Percentiles rank a stretch among this genome's conserved stretches.
Evolutionary conservation across 2,113 vertebrate genomes (phyloP).

Genomic region (Limanda limanda): DNA sequence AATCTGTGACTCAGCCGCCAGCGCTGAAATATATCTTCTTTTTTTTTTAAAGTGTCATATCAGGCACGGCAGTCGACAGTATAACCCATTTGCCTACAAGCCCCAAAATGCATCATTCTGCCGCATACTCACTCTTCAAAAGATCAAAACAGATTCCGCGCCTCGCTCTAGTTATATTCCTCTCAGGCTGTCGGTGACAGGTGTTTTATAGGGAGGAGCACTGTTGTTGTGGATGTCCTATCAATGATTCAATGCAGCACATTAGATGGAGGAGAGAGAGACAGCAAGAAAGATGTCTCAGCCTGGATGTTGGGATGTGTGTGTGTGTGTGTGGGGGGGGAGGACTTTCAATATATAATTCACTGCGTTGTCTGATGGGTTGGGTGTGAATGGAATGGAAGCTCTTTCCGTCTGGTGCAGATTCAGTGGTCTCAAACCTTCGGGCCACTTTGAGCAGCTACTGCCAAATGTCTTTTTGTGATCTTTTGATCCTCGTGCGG

Average conservation of each 20-base stretch:
- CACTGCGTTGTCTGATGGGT: constrained; percentile 73
- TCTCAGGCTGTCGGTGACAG: constrained; percentile 72
- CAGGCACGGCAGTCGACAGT: constrained; percentile 1
- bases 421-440: constrained; percentile 54
- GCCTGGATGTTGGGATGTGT: constrained; percentile 51
- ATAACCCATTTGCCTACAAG: constrained; percentile 1
- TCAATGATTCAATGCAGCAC: constrained; percentile 82
- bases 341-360: constrained; percentile 81
- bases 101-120: constrained; percentile 45
- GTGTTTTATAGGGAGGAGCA: constrained; percentile 75
- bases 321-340: constrained; percentile 5
- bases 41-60: not conserved
- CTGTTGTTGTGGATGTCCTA: constrained; percentile 80
- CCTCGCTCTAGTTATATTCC: constrained; percentile 37
- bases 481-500: constrained; percentile 49
- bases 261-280: constrained; percentile 72
- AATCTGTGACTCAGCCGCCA: not conserved
- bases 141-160: constrained; percentile 56
- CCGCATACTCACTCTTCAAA: constrained; percentile 19
- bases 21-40: not conserved
- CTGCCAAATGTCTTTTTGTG: constrained; percentile 47
- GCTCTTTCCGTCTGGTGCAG: constrained; percentile 52
- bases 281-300: constrained; percentile 70
- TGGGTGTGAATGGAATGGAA: constrained; percentile 67
- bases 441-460: constrained; percentile 49